These are phyloP conservation scores for Drosophila kambysellisi DNA, from an alignment of 2,888 invertebrate species.

Conservation along the genomic window DNA sequence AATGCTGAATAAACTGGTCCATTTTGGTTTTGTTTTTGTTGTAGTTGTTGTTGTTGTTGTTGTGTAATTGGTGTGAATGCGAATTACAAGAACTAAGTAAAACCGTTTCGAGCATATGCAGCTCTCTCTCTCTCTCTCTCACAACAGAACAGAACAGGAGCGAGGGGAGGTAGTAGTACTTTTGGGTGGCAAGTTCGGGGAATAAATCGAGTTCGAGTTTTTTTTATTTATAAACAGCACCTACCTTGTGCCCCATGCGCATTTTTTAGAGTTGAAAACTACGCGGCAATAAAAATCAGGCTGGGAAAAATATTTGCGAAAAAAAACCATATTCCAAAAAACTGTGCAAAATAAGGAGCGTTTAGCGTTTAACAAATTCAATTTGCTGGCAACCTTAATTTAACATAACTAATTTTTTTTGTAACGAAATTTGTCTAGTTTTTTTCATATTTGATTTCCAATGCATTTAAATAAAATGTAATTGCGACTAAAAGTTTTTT, in stretches of 20 bases:
- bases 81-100: conserved; percentile 55
- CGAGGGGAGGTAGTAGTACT: conserved; percentile 6
- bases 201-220: conserved; percentile 33
- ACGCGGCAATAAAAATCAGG: conserved; percentile 57
- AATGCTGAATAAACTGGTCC: conserved; percentile 77
- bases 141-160: conserved; percentile 16
- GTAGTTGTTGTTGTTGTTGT: conserved; percentile 36
- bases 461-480: conserved; percentile 58
- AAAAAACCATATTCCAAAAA: conserved; percentile 26
- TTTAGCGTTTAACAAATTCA: conserved; percentile 54
- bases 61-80: conserved; percentile 41
- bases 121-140: conserved; percentile 8
- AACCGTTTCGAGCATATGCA: conserved; percentile 41
- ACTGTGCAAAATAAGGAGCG: conserved; percentile 33
- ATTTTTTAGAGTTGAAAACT: conserved; percentile 73
- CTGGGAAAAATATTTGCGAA: conserved; percentile 37
- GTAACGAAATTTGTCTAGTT: conserved; percentile 69
- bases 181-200: conserved; percentile 3
- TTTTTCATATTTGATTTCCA: conserved; percentile 48
- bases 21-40: conserved; percentile 39
- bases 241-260: conserved; percentile 78
- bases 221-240: conserved; percentile 66
- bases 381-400: conserved; percentile 66
- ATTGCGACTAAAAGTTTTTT: conserved; percentile 56
- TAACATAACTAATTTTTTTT: conserved; percentile 35